phyloP scores from a whole-genome alignment of 2,888 invertebrate species.

The Napeogenes sylphis region DNA sequence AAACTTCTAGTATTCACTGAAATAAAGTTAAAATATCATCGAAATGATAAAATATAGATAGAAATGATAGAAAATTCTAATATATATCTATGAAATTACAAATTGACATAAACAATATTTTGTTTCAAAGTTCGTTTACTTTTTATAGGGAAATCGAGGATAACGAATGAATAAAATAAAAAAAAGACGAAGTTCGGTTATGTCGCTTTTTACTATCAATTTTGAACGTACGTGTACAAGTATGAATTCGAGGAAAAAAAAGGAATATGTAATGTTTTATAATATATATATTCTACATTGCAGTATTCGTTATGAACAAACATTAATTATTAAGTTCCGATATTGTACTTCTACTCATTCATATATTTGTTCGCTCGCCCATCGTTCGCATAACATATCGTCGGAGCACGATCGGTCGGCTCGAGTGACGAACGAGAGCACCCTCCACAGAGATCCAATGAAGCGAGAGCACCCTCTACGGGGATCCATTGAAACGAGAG shows the following conservation, averaged over 20 bases:
- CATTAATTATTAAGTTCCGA: slow-evolving; percentile 73
- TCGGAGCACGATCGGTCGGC: slow-evolving; percentile 59
- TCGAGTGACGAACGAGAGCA: slow-evolving; percentile 62
- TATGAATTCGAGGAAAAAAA: slow-evolving; percentile 76
- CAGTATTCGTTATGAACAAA: slow-evolving; percentile 75
- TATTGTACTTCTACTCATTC: slow-evolving; percentile 72
- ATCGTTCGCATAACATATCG: slow-evolving; percentile 53
- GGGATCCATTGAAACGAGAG: slow-evolving; percentile 60
- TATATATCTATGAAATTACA: no score
- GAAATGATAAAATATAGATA: no score
- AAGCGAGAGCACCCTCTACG: slow-evolving; percentile 60
- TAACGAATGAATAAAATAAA: slow-evolving; percentile 49
- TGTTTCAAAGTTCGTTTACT: not conserved
- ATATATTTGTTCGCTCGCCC: slow-evolving; percentile 72
- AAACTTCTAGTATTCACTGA: no score
- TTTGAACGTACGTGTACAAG: slow-evolving; percentile 77
- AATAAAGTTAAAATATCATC: no score
- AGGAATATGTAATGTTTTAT: slow-evolving; percentile 74
- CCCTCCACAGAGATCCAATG: slow-evolving; percentile 63
- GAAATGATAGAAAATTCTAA: no score
- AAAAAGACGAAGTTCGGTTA: slow-evolving; percentile 72
- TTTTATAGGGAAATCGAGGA: slow-evolving; percentile 12
- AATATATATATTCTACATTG: slow-evolving; percentile 74
- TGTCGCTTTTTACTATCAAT: slow-evolving; percentile 78
- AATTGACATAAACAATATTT: no score